Conservation (phyloP, 1,140 invertebrate genomes). For the Drosophila leontia region DNA sequence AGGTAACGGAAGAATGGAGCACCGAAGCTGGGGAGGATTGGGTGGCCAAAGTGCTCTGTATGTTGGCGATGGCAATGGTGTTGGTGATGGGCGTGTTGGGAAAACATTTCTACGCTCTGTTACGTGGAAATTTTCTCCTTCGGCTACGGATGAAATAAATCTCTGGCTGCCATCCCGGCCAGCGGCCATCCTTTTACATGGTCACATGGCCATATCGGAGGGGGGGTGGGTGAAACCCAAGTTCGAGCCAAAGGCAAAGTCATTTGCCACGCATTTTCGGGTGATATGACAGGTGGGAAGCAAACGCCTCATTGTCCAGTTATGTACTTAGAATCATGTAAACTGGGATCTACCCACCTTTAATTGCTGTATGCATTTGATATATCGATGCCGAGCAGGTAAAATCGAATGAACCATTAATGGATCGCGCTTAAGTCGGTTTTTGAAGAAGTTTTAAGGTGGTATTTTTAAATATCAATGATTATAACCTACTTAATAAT, state of each 20-base stretch:
- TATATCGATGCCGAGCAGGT: conserved; percentile 1
- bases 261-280: conserved; percentile 51
- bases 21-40: conserved; percentile 1
- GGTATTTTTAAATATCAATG: neutral
- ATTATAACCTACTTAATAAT: neutral
- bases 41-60: conserved; percentile 1
- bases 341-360: neutral
- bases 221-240: conserved; percentile 2
- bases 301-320: neutral
- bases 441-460: neutral
- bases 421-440: neutral
- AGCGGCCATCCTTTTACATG: conserved; percentile 18
- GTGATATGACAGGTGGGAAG: conserved; percentile 22
- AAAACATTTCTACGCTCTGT: conserved; percentile 76
- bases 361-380: conserved; percentile 15
- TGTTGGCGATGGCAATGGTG: neutral
- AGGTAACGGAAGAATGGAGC: conserved; percentile 9
- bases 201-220: conserved; percentile 7
- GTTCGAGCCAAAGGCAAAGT: conserved; percentile 41
- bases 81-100: conserved; percentile 35
- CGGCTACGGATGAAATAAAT: conserved; percentile 73
- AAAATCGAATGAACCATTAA: neutral
- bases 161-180: conserved; percentile 43
- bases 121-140: conserved; percentile 78
- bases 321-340: neutral